A percentile compares a stretch with the other conserved stretches of the same genome.
These are phyloP conservation scores for Galaxias olidus DNA, from an alignment of 2,797 vertebrate genomes.

Conservation along the genomic window DNA sequence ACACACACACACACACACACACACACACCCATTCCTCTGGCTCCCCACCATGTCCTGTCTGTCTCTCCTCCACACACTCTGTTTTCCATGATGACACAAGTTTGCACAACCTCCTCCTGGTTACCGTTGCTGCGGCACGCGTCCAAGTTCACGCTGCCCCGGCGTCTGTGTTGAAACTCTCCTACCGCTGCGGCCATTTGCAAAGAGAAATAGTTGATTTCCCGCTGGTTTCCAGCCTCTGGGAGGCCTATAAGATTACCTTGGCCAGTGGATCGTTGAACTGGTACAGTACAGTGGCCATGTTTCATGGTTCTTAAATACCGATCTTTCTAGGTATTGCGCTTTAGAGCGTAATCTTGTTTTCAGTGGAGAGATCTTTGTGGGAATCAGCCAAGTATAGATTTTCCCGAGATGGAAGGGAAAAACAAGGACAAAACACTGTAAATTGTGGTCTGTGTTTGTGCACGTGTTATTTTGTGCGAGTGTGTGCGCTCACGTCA, in stretches of 20 bases:
- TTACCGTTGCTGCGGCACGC: too few relatives aligned
- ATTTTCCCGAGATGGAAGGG: constrained; percentile 43
- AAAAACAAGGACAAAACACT: not conserved
- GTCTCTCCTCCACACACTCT: not conserved
- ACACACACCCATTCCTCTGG: not conserved
- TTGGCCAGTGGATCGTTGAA: not conserved
- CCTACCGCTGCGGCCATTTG: too few relatives aligned
- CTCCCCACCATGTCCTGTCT: not conserved
- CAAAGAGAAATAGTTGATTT: too few relatives aligned
- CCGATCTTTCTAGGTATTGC: constrained; percentile 15
- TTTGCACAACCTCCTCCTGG: not conserved
- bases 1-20: too few relatives aligned
- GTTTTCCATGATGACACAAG: constrained; percentile 1
- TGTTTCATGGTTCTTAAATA: constrained; percentile 5
- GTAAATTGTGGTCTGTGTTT: not conserved
- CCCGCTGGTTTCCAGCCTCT: too few relatives aligned
- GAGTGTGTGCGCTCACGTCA: not conserved
- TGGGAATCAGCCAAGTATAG: constrained; percentile 26
- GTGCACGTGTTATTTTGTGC: constrained; percentile 17
- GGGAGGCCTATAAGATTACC: not conserved
- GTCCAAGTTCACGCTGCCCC: too few relatives aligned
- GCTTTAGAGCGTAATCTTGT: constrained; percentile 9
- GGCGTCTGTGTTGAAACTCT: too few relatives aligned
- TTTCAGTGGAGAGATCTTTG: constrained; percentile 28
- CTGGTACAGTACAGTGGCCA: constrained; percentile 1